Base-by-base conservation (phyloP, 1,140 invertebrate genomes). In the Zaprionus tsacasi region DNA sequence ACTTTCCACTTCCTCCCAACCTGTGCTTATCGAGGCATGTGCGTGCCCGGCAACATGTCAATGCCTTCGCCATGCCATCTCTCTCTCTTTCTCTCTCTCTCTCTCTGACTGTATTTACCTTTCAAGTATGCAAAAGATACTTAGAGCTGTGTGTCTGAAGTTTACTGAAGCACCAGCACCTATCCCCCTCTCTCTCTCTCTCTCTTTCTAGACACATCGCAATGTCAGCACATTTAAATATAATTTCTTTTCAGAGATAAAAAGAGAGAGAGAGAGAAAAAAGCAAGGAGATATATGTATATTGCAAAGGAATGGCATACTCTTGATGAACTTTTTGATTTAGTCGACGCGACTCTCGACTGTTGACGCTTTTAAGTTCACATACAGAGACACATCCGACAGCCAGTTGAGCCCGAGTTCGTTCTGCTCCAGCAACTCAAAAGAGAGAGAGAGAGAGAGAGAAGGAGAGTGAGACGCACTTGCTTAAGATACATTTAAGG, bases 221-320 rank as follows among this genome's bases (percentile, higher is more conserved):
- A 66, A 60, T 68, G 78, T 64, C 70, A 72, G 74, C 78, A 68
- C 50, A 81, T 77, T 78, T 66, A 61, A 65, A 76, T 76, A 81
- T 77, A 73, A 78, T 81, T 74, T 74, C 79, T 81, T 66, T 81
- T 36, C 36, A 54, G 1, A 30, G 27, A 30, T 0, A 30, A 0
- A 30, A 3, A 30, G 27, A 35, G 40, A 48, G 33, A 2, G 38
- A 48, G 27, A 11, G 57, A n/a, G 43, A 33, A 48, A 13, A 27
- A 4, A 15, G 13, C 13, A 48, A 2, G 17, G 6, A 50, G 45
- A 30, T 30, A 30, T 30, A 30, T 30, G 3, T 21, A 21, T 21
- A 21, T 17, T 48, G 3, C 45, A 21, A 5, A 50, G 12, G 12
- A 25, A 55, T 13, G 61, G 52, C 21, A 15, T 65, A 40, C 50